phyloP scores from a whole-genome alignment of 2,888 invertebrate genomes.

The Diogma glabrata region DNA sequence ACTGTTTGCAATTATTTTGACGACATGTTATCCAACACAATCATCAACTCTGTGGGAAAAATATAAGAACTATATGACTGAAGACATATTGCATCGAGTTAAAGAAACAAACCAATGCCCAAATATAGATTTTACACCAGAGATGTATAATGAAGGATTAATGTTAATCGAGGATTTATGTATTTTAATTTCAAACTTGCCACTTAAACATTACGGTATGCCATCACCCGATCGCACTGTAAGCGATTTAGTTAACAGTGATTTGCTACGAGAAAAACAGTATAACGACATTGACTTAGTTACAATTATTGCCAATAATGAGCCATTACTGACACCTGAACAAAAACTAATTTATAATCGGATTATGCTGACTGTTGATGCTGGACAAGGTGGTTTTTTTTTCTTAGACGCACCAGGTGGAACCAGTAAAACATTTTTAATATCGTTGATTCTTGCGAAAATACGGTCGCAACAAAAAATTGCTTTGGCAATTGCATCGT shows the following conservation, averaged over 20 bases:
- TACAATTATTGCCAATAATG: background rate
- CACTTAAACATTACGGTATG: background rate
- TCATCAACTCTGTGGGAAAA: background rate
- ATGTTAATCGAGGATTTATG: background rate
- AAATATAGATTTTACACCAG: no score
- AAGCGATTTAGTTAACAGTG: background rate
- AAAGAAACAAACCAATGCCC: no score
- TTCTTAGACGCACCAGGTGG: constrained; percentile 4
- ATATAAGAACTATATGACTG: background rate
- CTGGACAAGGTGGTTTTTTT: constrained; percentile 9
- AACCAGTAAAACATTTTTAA: background rate
- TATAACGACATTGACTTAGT: background rate
- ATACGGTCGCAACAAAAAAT: background rate
- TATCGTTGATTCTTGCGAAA: background rate
- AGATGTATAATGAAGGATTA: background rate
- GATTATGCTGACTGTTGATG: background rate
- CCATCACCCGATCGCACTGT: no score
- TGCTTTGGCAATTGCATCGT: background rate
- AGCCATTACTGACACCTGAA: background rate
- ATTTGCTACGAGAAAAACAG: background rate
- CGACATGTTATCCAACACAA: background rate
- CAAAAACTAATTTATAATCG: background rate
- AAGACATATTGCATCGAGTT: no score
- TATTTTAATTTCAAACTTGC: background rate
- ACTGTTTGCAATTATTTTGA: constrained; percentile 20